A percentile compares a stretch with the other conserved stretches of the same genome.
phyloP scores from a whole-genome alignment of 2,888 invertebrate species.

The Artemia sinica region DNA sequence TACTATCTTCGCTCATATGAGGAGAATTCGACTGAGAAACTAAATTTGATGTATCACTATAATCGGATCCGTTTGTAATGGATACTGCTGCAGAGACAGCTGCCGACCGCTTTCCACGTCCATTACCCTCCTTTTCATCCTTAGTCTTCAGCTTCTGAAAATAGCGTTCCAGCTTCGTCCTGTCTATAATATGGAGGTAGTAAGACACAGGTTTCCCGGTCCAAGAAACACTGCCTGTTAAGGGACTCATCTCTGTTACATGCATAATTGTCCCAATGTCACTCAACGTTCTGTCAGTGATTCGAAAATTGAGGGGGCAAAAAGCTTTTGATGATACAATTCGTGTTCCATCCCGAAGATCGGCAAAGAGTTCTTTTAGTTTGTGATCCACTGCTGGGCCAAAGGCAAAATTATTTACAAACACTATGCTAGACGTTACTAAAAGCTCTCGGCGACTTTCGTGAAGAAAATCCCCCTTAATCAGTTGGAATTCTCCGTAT shows the following conservation, averaged over 20 bases:
- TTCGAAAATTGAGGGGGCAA: constrained; percentile 93
- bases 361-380: constrained; percentile 86
- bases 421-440: constrained; percentile 81
- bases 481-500: constrained; percentile 70
- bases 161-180: constrained; percentile 88
- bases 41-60: not conserved
- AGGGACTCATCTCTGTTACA: constrained; percentile 84
- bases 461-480: constrained; percentile 84
- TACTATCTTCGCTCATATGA: constrained; percentile 1
- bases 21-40: not conserved
- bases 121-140: constrained; percentile 36
- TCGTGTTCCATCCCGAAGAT: constrained; percentile 81
- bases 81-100: constrained; percentile 1
- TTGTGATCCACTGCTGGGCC: constrained; percentile 93
- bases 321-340: constrained; percentile 98
- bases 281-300: constrained; percentile 90
- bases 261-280: constrained; percentile 99
- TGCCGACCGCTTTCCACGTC: not conserved
- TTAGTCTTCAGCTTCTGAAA: constrained; percentile 86
- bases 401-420: constrained; percentile 99
- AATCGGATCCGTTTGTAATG: constrained; percentile 16
- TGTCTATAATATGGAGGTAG: constrained; percentile 93
- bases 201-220: constrained; percentile 97
- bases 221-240: constrained; percentile 94
- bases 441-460: constrained; percentile 86